Evolutionary conservation across 2,113 vertebrate genomes (phyloP).

Genomic region (Zosterops hypoxanthus): DNA sequence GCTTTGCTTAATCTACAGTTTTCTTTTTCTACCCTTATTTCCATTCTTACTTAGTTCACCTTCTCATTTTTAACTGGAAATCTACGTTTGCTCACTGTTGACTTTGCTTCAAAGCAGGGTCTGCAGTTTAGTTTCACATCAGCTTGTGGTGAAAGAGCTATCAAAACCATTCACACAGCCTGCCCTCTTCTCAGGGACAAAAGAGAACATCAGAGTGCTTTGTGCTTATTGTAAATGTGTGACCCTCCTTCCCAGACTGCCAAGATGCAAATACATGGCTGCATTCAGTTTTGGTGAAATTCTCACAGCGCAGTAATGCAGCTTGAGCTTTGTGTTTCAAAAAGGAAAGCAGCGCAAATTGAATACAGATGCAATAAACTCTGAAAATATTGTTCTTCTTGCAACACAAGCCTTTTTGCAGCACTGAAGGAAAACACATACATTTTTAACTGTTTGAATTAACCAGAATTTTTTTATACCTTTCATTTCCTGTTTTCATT

Average conservation of each 20-base stretch:
- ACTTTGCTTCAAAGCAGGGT: neutral
- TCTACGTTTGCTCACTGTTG: neutral
- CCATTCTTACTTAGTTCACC: conserved; percentile 13
- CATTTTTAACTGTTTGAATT: neutral
- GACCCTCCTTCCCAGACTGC: neutral
- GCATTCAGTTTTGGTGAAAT: neutral
- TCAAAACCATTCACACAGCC: neutral
- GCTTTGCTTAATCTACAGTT: conserved; percentile 1
- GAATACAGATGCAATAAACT: conserved; percentile 14
- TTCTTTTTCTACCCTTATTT: conserved; percentile 13
- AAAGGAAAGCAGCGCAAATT: neutral
- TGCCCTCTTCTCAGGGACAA: neutral
- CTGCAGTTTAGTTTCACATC: neutral
- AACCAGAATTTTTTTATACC: neutral
- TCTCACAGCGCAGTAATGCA: neutral
- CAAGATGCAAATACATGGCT: neutral
- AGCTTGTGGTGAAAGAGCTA: neutral
- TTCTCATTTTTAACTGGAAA: conserved; percentile 31
- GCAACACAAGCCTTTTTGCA: neutral
- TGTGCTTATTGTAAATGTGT: neutral
- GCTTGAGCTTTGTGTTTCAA: neutral
- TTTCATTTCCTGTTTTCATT: neutral
- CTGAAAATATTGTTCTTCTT: neutral
- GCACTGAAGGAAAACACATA: neutral
- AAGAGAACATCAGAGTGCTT: neutral